Evolutionary conservation across 2,797 vertebrate genomes (phyloP).

Genomic region (Cynopterus sphinx): DNA sequence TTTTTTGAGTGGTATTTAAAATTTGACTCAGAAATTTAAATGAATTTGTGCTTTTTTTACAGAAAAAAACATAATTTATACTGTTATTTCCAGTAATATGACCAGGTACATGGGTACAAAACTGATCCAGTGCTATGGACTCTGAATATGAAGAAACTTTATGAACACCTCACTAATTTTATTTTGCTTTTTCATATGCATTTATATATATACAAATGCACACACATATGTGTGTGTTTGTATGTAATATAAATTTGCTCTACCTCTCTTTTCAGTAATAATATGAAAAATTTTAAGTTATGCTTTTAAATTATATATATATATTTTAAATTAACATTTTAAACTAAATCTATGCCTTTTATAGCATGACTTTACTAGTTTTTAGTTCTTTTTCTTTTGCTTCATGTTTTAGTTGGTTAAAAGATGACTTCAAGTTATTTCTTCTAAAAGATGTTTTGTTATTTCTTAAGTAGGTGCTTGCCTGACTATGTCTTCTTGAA

Average conservation of each 20-base stretch:
- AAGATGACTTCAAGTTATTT: slow-evolving; percentile 33
- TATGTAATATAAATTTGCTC: not conserved
- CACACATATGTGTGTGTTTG: not conserved
- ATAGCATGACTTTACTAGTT: not conserved
- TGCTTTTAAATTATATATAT: not conserved
- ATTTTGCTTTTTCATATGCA: not conserved
- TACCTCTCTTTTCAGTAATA: not conserved
- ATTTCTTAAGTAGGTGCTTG: not conserved
- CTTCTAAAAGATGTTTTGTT: not conserved
- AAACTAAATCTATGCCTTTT: not conserved
- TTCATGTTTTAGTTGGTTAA: slow-evolving; percentile 32
- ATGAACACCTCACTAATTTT: not conserved
- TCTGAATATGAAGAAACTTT: slow-evolving; percentile 5
- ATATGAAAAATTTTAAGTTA: not conserved
- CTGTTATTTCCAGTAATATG: not conserved
- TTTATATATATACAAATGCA: not conserved
- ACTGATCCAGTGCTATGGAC: slow-evolving; percentile 4
- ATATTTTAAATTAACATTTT: slow-evolving; percentile 22
- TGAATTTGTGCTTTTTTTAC: slow-evolving; percentile 2
- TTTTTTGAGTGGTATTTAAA: not conserved
- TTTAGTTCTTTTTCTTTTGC: not conserved
- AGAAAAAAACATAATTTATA: slow-evolving; percentile 16
- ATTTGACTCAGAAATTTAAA: slow-evolving; percentile 42
- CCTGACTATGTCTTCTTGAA: not conserved
- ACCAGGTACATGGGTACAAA: not conserved